Base-by-base conservation (phyloP, 2,888 invertebrate species). In the Erebia ligea region DNA sequence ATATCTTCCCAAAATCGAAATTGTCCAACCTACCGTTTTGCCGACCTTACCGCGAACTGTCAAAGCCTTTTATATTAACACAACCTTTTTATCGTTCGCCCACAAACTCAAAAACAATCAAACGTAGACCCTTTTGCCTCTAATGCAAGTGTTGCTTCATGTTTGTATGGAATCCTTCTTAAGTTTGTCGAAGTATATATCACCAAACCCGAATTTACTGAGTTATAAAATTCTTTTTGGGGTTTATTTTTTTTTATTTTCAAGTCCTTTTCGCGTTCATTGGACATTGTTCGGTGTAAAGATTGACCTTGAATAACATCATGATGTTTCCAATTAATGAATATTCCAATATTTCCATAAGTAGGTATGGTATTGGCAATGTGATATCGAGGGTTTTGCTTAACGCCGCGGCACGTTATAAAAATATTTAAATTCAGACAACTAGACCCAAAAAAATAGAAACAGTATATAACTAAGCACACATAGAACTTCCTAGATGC, bases 1-100 rank as follows among this genome's bases (percentile, higher is more conserved):
- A 81, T 89, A 92, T 92, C 92, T 80, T 68, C 68, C 77, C 81
- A 79, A 81, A 84, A 93, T 93, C 92, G 75, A 92, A 90, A 91
- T 91, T 86, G 88, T 84, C 83, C 90, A 90, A 83, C 84, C 91
- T 91, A 92, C 92, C 92, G 92, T 92, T 88, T 86, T 83, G 85
- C 83, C 83, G 87, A 86, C 86, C 86, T 86, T 91, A 92, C 91
- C 84, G 84, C 90, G 92, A 92, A 92, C 92, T 92, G 92, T 92
- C 92, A 89, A 86, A 91, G 86, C 79, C 85, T 85, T 87, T 90
- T 86, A 88, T 79, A 80, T 72, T 80, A 76, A 78, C 78, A 82
- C 84, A 76, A 81, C 69, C 45, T 78, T 75, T 48, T 75, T 68
- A 56, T 70, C 75, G 76, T 73, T 75, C 19, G 9, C 10, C 62